Evolutionary conservation across 1,140 invertebrate genomes (phyloP), one percentile per base, ranked within the genome.

Genomic region (Hylaeus volcanicus): DNA sequence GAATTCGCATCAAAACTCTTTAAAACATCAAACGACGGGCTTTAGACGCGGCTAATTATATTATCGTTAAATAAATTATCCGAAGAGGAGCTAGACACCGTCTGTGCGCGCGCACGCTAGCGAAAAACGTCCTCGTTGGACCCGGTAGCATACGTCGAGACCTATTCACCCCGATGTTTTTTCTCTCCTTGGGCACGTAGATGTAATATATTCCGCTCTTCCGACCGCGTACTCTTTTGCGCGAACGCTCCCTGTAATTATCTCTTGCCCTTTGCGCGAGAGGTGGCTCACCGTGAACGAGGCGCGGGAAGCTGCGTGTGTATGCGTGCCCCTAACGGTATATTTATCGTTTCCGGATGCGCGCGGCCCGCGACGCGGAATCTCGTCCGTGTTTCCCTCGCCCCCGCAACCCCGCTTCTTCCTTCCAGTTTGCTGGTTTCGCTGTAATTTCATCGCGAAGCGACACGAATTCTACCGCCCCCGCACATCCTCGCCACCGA

Each of bases 271-370:
- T 82, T 85, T 71, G 72, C 80, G 60, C 65, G 53, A 74, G 48
- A 74, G 79, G 12, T 26, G 65, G 66, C 26, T 56, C 66, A 43
- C 48, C 55, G 45, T 45, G 51, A 76, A 76, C 55, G 48, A 71
- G 61, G 64, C 11, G 60, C 53, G 12, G 55, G 79, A 74, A 61
- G 65, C 37, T 56, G 56, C 74, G 73, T 14, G 55, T 55, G 53
- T 55, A 43, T 58, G 73, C 74, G 66, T 58, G 48, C 53, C 11
- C 12, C 55, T 79, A 72, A 68, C 86, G 60, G 64, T 84, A 75
- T 88, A 89, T 88, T 89, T 89, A 89, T 89, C 87, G 84, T 64
- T 88, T 85, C 76, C 80, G 87, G 79, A 88, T 83, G 37, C 82
- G 60, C 15, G 73, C 64, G 63, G 73, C 61, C 51, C n/a, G 61